Evolutionary conservation across 2,797 vertebrate species (phyloP).

Genomic region (Sebastes dallii): DNA sequence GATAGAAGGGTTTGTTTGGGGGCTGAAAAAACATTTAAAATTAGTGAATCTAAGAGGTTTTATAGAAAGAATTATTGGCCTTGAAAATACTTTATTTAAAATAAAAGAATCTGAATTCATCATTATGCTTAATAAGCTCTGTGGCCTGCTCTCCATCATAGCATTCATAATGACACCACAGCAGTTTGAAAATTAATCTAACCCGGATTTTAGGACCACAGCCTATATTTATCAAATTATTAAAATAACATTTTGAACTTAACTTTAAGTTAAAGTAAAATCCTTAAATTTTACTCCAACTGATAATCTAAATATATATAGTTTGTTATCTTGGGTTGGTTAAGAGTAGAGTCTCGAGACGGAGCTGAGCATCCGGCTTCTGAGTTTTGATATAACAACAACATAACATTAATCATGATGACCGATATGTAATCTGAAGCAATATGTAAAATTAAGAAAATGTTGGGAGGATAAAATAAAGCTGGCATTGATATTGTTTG

Average conservation of each 20-base stretch:
- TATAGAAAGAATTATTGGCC: not conserved
- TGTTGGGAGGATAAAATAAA: not conserved
- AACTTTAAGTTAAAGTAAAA: not conserved
- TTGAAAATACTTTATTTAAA: not conserved
- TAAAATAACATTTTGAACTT: not conserved
- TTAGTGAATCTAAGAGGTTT: not conserved
- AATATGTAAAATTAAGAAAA: not conserved
- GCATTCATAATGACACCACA: not conserved
- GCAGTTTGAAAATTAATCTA: not conserved
- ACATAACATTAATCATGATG: fast-evolving
- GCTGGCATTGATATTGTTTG: not conserved
- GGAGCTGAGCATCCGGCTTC: too few species aligned
- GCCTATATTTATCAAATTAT: not conserved
- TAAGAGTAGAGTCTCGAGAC: too few species aligned
- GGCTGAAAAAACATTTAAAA: not conserved
- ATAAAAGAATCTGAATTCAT: not conserved
- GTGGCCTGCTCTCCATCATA: not conserved
- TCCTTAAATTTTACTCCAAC: not conserved
- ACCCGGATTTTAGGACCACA: not conserved
- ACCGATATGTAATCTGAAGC: not conserved
- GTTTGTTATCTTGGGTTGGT: too few species aligned
- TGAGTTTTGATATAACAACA: not conserved
- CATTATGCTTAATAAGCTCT: too few species aligned
- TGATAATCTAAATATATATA: not conserved
- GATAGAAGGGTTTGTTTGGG: not conserved